phyloP scores from a whole-genome alignment of 2,113 vertebrate species.

The Passerina amoena region DNA sequence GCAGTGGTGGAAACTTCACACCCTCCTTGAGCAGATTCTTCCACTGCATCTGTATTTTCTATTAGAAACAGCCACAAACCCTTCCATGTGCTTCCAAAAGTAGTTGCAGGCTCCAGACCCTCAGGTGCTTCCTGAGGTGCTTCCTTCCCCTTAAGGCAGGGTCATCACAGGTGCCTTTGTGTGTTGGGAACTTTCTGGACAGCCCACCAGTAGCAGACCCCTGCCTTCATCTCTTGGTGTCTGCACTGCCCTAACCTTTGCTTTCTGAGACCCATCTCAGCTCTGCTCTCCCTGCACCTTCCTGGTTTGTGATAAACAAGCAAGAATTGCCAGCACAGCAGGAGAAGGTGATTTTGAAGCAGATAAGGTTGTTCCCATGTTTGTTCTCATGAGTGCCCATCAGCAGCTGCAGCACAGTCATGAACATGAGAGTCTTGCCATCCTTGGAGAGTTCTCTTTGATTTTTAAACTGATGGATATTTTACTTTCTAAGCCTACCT shows the following conservation, averaged over 20 bases:
- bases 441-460: fast-evolving
- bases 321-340: not conserved
- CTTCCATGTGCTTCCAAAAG: not conserved
- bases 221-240: not conserved
- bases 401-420: not conserved
- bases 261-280: not conserved
- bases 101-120: not conserved
- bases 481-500: not conserved
- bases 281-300: not conserved
- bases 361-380: not conserved
- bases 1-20: not conserved
- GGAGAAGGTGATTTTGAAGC: not conserved
- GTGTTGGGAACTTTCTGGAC: not conserved
- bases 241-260: not conserved
- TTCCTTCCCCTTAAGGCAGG: not conserved
- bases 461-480: not conserved
- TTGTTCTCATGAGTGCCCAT: not conserved
- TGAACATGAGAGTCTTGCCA: not conserved
- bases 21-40: not conserved
- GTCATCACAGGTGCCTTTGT: not conserved
- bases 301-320: not conserved
- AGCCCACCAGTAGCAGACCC: not conserved
- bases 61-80: not conserved
- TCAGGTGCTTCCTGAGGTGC: not conserved
- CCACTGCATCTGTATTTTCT: not conserved